Conservation (phyloP, 2,888 invertebrate species). For the Leptinotarsa tumamoca region DNA sequence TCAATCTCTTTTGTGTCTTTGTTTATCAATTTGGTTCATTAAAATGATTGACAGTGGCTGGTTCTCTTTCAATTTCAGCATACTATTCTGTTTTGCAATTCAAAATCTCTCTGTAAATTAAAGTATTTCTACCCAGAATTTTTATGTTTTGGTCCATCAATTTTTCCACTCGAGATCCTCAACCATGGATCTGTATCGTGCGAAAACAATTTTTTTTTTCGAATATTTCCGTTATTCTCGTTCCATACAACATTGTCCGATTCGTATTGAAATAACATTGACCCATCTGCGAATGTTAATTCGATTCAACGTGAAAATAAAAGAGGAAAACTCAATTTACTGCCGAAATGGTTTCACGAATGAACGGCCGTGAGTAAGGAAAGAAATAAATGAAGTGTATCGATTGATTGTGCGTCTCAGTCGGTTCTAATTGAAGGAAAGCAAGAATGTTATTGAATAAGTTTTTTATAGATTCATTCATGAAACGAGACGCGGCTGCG, state of each 20-base stretch:
- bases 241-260: not conserved
- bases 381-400: conserved; percentile 42
- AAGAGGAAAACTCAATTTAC: conserved; percentile 39
- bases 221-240: not conserved
- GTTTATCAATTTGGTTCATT: no score
- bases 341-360: conserved; percentile 42
- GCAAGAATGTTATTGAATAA: conserved; percentile 22
- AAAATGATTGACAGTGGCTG: no score
- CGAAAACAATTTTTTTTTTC: not conserved
- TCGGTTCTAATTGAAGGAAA: conserved; percentile 25
- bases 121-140: not conserved
- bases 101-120: not conserved
- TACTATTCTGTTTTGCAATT: no score
- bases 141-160: conserved; percentile 1
- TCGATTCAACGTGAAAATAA: conserved; percentile 18
- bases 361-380: conserved; percentile 40
- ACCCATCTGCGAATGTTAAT: conserved; percentile 18
- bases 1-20: no score
- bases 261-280: not conserved
- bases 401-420: conserved; percentile 36
- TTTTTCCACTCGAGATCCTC: not conserved
- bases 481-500: conserved; percentile 18
- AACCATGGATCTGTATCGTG: not conserved
- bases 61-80: no score
- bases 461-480: conserved; percentile 33